Evolutionary conservation across 2,113 vertebrate genomes (phyloP).

Genomic region (Conger conger): DNA sequence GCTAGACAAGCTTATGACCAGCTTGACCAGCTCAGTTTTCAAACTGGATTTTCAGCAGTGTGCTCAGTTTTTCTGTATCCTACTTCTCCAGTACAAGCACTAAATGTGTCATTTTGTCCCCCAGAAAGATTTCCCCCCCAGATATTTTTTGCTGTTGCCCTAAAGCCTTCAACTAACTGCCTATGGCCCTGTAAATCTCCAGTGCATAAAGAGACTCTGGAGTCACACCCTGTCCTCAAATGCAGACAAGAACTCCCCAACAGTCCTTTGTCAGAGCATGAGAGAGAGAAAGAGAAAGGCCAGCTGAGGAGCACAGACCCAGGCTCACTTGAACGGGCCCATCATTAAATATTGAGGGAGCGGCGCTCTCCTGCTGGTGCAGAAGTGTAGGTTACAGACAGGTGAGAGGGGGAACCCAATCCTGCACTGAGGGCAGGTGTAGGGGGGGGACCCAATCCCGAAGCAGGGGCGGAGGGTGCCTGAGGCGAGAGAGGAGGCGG

Average conservation of each 20-base stretch:
- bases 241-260: background rate
- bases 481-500: background rate
- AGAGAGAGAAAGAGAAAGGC: background rate
- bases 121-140: too few species aligned
- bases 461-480: slow-evolving; percentile 3
- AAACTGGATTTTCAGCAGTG: too few species aligned
- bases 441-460: slow-evolving; percentile 47
- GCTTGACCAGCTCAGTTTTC: too few species aligned
- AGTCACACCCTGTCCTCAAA: background rate
- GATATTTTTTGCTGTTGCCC: background rate
- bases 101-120: too few species aligned
- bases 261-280: background rate
- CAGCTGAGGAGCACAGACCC: background rate
- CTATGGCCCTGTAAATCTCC: background rate
- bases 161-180: background rate
- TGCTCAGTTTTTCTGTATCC: background rate
- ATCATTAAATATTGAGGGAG: slow-evolving; percentile 71
- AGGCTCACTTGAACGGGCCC: slow-evolving; percentile 26
- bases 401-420: slow-evolving; percentile 11
- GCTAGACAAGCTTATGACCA: too few species aligned
- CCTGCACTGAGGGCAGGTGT: background rate
- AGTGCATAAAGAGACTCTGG: background rate
- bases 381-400: slow-evolving; percentile 62
- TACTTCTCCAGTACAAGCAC: too few species aligned
- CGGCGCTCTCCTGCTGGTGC: slow-evolving; percentile 41